Percentiles rank a stretch among this genome's conserved stretches.
Conservation (phyloP, 2,113 vertebrate species). For the Sapajus apella region DNA sequence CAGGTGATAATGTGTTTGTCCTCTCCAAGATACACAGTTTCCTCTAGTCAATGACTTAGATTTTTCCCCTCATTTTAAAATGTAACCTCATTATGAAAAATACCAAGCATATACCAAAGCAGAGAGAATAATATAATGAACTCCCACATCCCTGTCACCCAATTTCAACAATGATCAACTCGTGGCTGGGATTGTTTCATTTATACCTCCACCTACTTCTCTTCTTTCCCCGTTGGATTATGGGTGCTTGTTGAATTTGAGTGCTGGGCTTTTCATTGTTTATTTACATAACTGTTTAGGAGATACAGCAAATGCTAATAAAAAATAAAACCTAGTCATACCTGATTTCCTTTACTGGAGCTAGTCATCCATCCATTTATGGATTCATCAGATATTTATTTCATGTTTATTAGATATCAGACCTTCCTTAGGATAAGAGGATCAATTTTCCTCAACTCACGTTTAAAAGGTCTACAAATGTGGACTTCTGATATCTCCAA, state of each 20-base stretch:
- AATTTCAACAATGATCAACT: neutral
- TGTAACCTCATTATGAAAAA: constrained; percentile 9
- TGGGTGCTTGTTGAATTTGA: neutral
- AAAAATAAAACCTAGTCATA: neutral
- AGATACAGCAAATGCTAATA: neutral
- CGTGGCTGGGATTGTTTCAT: neutral
- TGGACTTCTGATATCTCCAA: neutral
- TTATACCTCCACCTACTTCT: neutral
- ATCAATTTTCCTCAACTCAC: neutral
- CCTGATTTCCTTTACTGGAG: neutral
- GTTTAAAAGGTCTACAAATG: neutral
- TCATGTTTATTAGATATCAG: neutral
- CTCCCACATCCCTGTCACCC: neutral
- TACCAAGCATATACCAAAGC: neutral
- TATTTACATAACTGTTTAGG: neutral
- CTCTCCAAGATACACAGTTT: neutral
- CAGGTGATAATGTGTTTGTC: neutral
- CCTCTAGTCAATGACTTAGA: neutral
- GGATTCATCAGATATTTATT: neutral
- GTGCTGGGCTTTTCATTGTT: neutral
- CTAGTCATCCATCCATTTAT: neutral
- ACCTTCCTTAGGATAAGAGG: neutral
- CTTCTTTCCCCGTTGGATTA: neutral
- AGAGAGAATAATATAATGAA: neutral
- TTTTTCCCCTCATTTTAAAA: neutral